phyloP scores from a whole-genome alignment of 64 coral and sea anemone genomes.

The Stichodactyla helianthus region DNA sequence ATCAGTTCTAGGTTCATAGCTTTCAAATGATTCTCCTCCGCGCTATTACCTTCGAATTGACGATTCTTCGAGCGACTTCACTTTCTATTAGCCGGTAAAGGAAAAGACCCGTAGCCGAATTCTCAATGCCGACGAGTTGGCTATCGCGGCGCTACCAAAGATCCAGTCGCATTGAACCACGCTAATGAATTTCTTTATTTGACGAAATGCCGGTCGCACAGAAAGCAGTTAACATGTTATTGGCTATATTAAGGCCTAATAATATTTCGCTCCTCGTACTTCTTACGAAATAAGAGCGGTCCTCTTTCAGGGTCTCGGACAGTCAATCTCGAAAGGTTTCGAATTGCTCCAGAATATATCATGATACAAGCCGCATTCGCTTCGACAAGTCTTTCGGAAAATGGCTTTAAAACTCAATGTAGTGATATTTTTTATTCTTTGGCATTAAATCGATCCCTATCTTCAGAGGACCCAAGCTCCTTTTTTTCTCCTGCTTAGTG shows the following conservation, averaged over 20 bases:
- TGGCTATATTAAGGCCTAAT: conserved; percentile 76
- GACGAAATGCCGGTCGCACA: conserved; percentile 75
- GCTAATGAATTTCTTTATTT: conserved; percentile 99
- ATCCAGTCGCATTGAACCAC: conserved; percentile 4
- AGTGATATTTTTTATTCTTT: not conserved
- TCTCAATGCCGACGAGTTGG: not conserved
- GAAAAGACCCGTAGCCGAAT: not conserved
- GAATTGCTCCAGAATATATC: not conserved
- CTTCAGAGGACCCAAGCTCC: not conserved
- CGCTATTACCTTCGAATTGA: conserved; percentile 52
- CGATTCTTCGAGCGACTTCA: conserved; percentile 39
- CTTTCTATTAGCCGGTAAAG: conserved; percentile 23
- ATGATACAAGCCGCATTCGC: not conserved
- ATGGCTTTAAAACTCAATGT: not conserved
- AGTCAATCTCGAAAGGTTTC: not conserved
- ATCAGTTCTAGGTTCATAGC: conserved; percentile 83
- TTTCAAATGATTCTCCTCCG: conserved; percentile 60
- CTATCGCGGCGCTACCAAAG: not conserved
- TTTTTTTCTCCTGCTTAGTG: not conserved
- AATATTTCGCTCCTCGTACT: conserved; percentile 52
- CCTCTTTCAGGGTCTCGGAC: not conserved
- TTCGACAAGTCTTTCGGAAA: not conserved
- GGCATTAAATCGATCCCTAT: not conserved
- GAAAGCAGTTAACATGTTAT: conserved; percentile 95
- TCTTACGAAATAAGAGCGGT: not conserved